Evolutionary conservation across 2,888 invertebrate species (phyloP), one percentile per base, ranked within the genome.

Genomic region (Protula sp.): DNA sequence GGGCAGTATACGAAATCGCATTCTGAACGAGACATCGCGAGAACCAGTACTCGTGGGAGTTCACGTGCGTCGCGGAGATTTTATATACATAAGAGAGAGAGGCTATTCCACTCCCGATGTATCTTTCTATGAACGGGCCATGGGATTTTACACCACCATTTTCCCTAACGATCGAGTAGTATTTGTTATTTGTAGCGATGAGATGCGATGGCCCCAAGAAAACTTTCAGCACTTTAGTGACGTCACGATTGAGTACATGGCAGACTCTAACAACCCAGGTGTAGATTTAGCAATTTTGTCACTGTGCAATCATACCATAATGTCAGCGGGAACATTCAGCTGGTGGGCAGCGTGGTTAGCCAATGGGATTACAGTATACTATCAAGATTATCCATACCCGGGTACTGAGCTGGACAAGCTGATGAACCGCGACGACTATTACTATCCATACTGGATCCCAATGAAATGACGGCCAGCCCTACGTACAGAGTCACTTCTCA

Each of bases 341-440:
- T 59, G 59, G 59, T 59, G 59, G 59, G 47, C 50, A 9, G 59
- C 55, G 2, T 59, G 55, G 55, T 45, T 59, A 24, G 38, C 55
- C 22, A 48, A 51, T 29, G 59, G 59, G 9, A 51, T 45, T 0
- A 51, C 51, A 24, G 30, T 56, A 14, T 59, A 59, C 38, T 59
- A 56, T 56, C 29, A 56, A 24, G 56, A 56, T 22, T 59, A 30
- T 30, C 59, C 59, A 22, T 24, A 29, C 3, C n/a, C 4, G 0
- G 54, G 30, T 27, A 54, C 59, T 24, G 1, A 3, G 2, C 28
- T 59, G 19, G 30, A 19, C n/a, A 19, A 27, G 14, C 14, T n/a
- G 3, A 47, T 31, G 14, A 3, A 14, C 24, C 29, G 29, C 31
- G n/a, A 27, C n/a, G 59, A 59, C 45, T 59, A 59, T 27, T 59